Percentiles rank a stretch among this genome's conserved stretches.
Conservation (phyloP, 2,888 invertebrate genomes). For the Hydraecia micacea region DNA sequence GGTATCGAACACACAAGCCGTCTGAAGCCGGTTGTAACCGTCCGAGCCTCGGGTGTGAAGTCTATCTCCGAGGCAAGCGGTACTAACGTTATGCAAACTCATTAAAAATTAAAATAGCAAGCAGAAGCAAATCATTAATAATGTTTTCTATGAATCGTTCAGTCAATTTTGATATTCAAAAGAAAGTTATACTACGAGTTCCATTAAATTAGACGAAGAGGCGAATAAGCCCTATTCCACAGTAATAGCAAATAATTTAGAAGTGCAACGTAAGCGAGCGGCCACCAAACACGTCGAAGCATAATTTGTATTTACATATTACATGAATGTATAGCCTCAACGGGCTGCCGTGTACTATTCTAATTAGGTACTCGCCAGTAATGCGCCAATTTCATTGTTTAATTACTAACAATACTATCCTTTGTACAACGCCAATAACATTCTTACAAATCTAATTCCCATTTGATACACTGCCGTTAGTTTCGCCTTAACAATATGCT, state of each 20-base stretch:
- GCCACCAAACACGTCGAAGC: conserved; percentile 80
- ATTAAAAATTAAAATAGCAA: conserved; percentile 75
- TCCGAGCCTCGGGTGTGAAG: conserved; percentile 61
- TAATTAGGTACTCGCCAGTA: conserved; percentile 91
- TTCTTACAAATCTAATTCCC: conserved; percentile 85
- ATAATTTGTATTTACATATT: conserved; percentile 84
- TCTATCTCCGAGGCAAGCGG: conserved; percentile 65
- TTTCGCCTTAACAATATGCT: conserved; percentile 84
- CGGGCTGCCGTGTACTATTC: conserved; percentile 87
- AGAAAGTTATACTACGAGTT: conserved; percentile 61
- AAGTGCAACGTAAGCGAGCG: conserved; percentile 85
- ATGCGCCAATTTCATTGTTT: conserved; percentile 90
- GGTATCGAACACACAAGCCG: conserved; percentile 61
- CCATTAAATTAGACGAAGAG: conserved; percentile 65
- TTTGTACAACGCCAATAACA: conserved; percentile 90
- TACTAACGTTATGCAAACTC: conserved; percentile 68
- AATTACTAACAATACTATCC: conserved; percentile 88
- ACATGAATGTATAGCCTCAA: conserved; percentile 84
- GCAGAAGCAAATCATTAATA: conserved; percentile 77
- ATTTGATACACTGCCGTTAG: conserved; percentile 88
- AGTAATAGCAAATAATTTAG: conserved; percentile 77
- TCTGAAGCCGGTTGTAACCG: conserved; percentile 66
- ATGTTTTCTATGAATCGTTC: conserved; percentile 72
- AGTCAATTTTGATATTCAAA: conserved; percentile 75
- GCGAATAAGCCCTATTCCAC: conserved; percentile 72